Evolutionary conservation across 2,888 invertebrate genomes (phyloP), one percentile per base, ranked within the genome.

Genomic region (Thelaira solivaga): DNA sequence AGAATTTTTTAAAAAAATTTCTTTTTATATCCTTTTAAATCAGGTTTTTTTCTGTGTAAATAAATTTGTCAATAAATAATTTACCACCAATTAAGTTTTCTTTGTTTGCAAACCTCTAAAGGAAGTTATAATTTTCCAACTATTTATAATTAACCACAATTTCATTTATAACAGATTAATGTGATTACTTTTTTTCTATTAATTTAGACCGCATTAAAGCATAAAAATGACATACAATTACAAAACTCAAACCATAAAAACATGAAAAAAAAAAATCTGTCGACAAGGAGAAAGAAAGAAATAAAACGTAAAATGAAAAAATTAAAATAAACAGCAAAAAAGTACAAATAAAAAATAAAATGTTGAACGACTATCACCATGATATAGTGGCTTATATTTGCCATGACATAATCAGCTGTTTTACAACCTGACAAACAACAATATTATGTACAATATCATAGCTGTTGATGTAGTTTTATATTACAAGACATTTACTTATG

Each of bases 381-480:
- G 51, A 57, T 57, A 59, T 41, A 68, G 53, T 75, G 68, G 61
- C 77, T 76, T 67, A 73, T 67, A 74, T 67, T 73, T 64, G 57
- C 64, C 76, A 84, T 87, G 86, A 87, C 86, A 86, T 86, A 86
- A 86, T 83, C 83, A 81, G 79, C 80, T 81, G 80, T 73, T 80
- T 74, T 77, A 69, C 80, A 80, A 74, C 68, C 65, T 57, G 80
- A 47, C 41, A 36, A 59, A 75, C 72, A 61, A 67, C 41, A 53
- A 8, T 29, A 47, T 26, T 51, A 8, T 26, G 34, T 41, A 22
- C 29, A 29, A 22, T 39, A 16, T 57, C 41, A 2, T 43, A 39
- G n/a, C 11, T 59, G 20, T 43, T 34, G 16, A 53, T 24, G 29
- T 51, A 45, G 39, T 24, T 67, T 55, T 26, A n/a, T 7, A 39